A percentile compares a stretch with the other conserved stretches of the same genome.
Evolutionary conservation across 2,888 invertebrate genomes (phyloP).

Genomic region (Sarcophaga caerulescens): DNA sequence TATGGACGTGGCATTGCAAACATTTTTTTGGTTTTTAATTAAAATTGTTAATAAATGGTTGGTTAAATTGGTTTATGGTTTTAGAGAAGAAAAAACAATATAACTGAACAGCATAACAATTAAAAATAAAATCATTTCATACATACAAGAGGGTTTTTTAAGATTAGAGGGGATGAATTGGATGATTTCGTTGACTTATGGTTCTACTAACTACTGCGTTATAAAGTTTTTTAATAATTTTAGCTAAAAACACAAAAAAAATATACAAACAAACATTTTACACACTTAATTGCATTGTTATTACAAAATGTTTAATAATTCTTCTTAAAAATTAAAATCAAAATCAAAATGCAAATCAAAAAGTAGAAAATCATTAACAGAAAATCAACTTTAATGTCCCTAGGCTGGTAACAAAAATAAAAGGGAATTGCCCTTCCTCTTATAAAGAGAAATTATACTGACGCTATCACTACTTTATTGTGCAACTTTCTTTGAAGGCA

Average conservation of each 20-base stretch:
- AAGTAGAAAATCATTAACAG: background rate
- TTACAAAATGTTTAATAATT: background rate
- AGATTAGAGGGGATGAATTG: background rate
- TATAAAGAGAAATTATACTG: no score
- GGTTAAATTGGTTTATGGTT: constrained; percentile 8
- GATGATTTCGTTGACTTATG: background rate
- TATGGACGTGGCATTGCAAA: constrained; percentile 25
- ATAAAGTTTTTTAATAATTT: constrained; percentile 51
- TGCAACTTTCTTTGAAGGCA: no score
- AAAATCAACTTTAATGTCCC: background rate
- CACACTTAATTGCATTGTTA: background rate
- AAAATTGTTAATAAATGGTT: constrained; percentile 19
- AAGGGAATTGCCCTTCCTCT: no score
- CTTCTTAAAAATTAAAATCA: background rate
- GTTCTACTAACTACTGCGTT: constrained; percentile 39
- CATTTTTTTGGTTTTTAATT: background rate
- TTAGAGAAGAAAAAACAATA: no score
- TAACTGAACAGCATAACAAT: background rate
- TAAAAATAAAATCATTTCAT: constrained; percentile 12
- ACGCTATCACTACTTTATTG: no score
- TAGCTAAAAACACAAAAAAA: constrained; percentile 40
- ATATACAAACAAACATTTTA: constrained; percentile 14
- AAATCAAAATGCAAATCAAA: constrained; percentile 2
- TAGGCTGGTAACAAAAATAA: no score
- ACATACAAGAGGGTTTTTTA: constrained; percentile 11